A percentile compares a stretch with the other conserved stretches of the same genome.
These are phyloP conservation scores for Lasioglossum calceatum DNA, from an alignment of 2,888 invertebrate species.

Conservation along the genomic window DNA sequence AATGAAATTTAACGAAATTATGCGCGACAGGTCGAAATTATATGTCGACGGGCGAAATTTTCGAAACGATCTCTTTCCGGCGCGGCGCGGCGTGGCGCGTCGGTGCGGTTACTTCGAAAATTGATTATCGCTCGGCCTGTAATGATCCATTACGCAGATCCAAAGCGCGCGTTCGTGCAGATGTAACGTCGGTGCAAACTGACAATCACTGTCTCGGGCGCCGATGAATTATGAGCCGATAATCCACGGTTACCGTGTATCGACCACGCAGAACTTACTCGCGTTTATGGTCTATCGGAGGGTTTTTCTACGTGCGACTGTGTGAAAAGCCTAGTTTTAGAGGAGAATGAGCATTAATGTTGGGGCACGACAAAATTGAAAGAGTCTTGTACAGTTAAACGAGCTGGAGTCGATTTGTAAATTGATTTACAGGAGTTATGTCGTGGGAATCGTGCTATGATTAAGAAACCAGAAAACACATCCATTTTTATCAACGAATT, in stretches of 20 bases:
- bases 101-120: slow-evolving; percentile 72
- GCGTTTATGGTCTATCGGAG: slow-evolving; percentile 51
- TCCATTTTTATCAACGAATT: neutral
- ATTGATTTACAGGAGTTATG: neutral
- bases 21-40: slow-evolving; percentile 42
- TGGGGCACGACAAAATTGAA: slow-evolving; percentile 9
- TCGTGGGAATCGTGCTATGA: neutral
- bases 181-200: slow-evolving; percentile 79
- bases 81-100: slow-evolving; percentile 61
- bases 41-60: slow-evolving; percentile 32
- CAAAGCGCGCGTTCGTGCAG: slow-evolving; percentile 67
- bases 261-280: slow-evolving; percentile 65
- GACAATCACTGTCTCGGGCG: slow-evolving; percentile 83
- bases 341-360: neutral
- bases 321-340: neutral
- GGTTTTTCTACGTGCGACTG: slow-evolving; percentile 15
- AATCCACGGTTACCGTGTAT: slow-evolving; percentile 77
- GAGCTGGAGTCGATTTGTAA: neutral
- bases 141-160: slow-evolving; percentile 81
- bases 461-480: neutral
- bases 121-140: slow-evolving; percentile 81
- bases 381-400: neutral
- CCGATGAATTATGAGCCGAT: slow-evolving; percentile 82
- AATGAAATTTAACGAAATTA: slow-evolving; percentile 10
- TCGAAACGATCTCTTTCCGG: slow-evolving; percentile 48